Base-by-base conservation (phyloP, 2,113 vertebrate species). In the Bujurquina vittata region DNA sequence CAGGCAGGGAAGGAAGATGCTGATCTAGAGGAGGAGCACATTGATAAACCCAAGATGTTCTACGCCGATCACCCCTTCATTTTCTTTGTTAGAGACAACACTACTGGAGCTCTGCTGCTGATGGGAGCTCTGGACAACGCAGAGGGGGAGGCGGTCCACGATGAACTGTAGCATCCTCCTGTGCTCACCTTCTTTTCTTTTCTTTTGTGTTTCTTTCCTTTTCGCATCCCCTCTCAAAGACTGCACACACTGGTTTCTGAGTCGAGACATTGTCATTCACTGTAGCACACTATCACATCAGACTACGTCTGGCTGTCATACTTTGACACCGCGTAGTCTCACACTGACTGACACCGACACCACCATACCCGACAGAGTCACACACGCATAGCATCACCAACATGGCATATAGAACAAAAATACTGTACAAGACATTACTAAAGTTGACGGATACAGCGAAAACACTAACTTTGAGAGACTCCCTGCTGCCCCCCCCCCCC, bases 61-160 rank as follows among this genome's bases (percentile, higher is more conserved):
- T 95, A 94, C 6, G 93, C 90, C 0, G 90, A 95, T 79, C 94
- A 95, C 82, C 84, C 88, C 2, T 95, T 95, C 85, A 60, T 95
- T 55, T 14, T 94, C 72, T 75, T 94, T n/a, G 83, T 95, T 18
- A 82, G 87, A 72, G 94, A 95, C 88, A 91, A 86, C 43, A 2
- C 63, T 1, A 93, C 75, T 0, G 91, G 91, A 33, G 90, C 90
- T 7, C 89, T 95, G 89, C 77, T 96, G 65, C 80, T 95, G 61
- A 88, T 94, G 72, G 95, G 92, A 43, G 93, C 92, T 37, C 79
- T 95, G 77, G 94, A 95, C 57, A 79, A 92, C 5, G 86, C 58
- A 1, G 92, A 91, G 35, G 94, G 93, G 26, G 72, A 90, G 22
- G 59, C 89, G 23, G 74, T 95, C 35, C 92, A 94, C 4, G 91